Base-by-base conservation (phyloP, 2,888 invertebrate genomes). In the Cancer borealis region DNA sequence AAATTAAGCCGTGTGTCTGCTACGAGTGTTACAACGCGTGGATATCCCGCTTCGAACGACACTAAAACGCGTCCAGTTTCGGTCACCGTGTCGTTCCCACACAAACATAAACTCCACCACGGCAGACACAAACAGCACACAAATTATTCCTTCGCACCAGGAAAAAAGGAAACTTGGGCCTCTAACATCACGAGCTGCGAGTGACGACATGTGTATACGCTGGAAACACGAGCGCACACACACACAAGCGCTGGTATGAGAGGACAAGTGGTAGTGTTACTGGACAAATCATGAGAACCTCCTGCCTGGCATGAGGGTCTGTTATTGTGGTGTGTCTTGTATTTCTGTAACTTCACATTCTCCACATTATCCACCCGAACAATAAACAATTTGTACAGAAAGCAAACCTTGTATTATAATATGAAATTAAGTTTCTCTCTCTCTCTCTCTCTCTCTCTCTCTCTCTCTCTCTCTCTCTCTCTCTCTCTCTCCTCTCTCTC, bases 401-500 rank as follows among this genome's bases (percentile, higher is more conserved):
- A 66, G 4, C 21, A 66, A 6, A n/a, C 66, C 4, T 5, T n/a
- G 66, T 21, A 66, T 54, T 14, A n/a, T 6, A n/a, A 0, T 2
- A 66, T 17, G 12, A 21, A 66, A n/a, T 66, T 21, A 79, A 6
- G 79, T 30, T 79, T 46, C 88, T 46, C 47, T 88, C 88, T 88
- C 88, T 46, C 88, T 88, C 88, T 88, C 88, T 49, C 88, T 88
- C 88, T 88, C 88, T 88, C 88, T 47, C 88, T 88, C 88, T 88
- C 88, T 47, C 88, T 88, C 88, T 88, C 88, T 47, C 88, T 88
- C 88, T 46, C 88, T 46, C 47, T 88, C 88, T 88, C 88, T 88
- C 88, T 88, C 88, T 88, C 88, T 49, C 88, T 88, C 88, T 88
- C 88, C 88, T 47, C 88, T 88, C 88, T 49, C 88, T 88, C 88